phyloP scores from a whole-genome alignment of 2,113 vertebrate genomes.

The Romanogobio albipinnatus region DNA sequence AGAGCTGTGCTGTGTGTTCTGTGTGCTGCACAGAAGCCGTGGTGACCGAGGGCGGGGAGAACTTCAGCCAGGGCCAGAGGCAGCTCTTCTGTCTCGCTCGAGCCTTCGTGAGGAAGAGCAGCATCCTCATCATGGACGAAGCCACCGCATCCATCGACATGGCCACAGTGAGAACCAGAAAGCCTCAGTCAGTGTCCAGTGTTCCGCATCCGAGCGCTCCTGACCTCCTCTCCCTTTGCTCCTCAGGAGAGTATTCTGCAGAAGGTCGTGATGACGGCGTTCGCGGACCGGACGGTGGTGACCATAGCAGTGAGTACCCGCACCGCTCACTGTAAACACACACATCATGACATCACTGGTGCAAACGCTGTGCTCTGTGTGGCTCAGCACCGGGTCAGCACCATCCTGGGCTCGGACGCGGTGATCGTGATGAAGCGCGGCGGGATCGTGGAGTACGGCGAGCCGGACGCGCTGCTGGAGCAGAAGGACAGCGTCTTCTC shows the following conservation, averaged over 20 bases:
- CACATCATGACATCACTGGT: too few relatives aligned
- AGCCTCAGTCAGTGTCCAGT: background rate
- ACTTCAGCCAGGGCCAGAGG: conserved; percentile 96
- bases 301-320: conserved; percentile 93
- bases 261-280: conserved; percentile 98
- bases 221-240: background rate
- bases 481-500: conserved; percentile 90
- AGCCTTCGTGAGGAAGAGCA: conserved; percentile 97
- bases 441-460: conserved; percentile 90
- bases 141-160: conserved; percentile 99
- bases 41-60: conserved; percentile 96
- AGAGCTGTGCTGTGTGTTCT: too few relatives aligned
- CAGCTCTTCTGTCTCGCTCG: conserved; percentile 96
- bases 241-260: conserved; percentile 95
- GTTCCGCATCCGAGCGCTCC: too few relatives aligned
- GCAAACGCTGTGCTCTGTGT: background rate
- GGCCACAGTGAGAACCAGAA: conserved; percentile 86
- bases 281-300: conserved; percentile 95
- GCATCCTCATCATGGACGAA: conserved; percentile 99
- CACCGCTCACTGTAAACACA: too few relatives aligned
- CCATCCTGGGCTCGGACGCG: conserved; percentile 93
- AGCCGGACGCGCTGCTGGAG: conserved; percentile 86
- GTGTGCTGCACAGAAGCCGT: conserved; percentile 81
- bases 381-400: conserved; percentile 93
- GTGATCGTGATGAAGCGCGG: conserved; percentile 98